Base-by-base conservation (phyloP, 2,888 invertebrate genomes). In the Cephus nigrinus region DNA sequence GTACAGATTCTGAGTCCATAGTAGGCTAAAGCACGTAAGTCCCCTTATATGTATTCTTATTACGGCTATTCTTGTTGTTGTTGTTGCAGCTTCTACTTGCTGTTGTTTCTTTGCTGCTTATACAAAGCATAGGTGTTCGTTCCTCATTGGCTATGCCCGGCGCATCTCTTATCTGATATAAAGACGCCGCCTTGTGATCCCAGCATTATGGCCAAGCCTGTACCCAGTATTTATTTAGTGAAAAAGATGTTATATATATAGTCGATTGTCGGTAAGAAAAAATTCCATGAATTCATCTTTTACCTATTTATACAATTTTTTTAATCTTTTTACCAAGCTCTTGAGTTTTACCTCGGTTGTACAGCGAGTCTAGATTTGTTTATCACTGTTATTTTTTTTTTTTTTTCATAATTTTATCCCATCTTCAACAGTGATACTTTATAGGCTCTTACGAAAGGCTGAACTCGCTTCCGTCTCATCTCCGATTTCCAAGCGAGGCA, bases 91-190 rank as follows among this genome's bases (percentile, higher is more conserved):
- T 55, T 55, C 2, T 23, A 23, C 23, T 55, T 55, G 55, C 55
- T 5, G 55, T 55, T 55, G 23, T 23, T 55, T 15, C 9, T 55
- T 55, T 33, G 3, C 32, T 31, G 2, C 32, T n/a, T 9, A 71
- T 71, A 71, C 71, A 23, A 71, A 71, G 71, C 71, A 33, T 71
- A 86, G 84, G 86, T 83, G 83, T 84, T 85, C 84, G 84, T 83
- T 85, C 83, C 86, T 86, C 87, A 81, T 86, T 83, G 84, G 83
- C 84, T 83, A 84, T 86, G 85, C 84, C 82, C 78, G 81, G 86
- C 84, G 85, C 83, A 84, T 86, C 84, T 84, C 82, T 88, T 88
- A 88, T 88, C 88, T 85, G 88, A 87, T 88, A 81, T 81, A 88
- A 86, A 86, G 88, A 86, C 83, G 84, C 86, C 87, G 88, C 87